Base-by-base conservation (phyloP, 2,888 invertebrate species). In the Cactoblastis cactorum region DNA sequence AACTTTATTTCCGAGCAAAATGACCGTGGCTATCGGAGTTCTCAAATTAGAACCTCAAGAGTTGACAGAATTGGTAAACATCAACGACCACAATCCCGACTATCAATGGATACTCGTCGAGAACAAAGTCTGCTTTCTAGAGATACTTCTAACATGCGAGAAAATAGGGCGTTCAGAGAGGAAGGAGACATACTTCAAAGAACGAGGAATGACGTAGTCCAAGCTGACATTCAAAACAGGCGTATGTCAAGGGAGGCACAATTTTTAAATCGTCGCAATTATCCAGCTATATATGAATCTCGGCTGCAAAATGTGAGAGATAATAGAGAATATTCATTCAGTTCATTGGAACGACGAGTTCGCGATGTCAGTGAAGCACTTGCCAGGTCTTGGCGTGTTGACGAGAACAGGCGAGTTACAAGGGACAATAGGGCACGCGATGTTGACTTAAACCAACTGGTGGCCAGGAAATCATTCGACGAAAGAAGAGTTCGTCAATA, bases 151-250 rank as follows among this genome's bases (percentile, higher is more conserved):
- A 43, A 17, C 28, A 28, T 43, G 15, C 43, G 28, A 1, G 11
- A 32, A 11, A 24, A n/a, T 17, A 28, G 32, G 1, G 28, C 43
- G 5, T 28, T 17, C 28, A 8, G 28, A 2, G 28, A 32, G 32
- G 22, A 9, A 5, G 28, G 43, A 33, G 34, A 49, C 43, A 12
- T 55, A 28, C 45, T 47, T 39, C 48, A 54, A 45, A 47, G 54
- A 50, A 45, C 50, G 46, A 53, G 58, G 39, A 46, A 53, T 52
- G 53, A 57, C 52, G 53, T 55, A 59, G 48, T 32, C 12, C 32
- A n/a, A 8, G 22, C 39, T 12, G 22, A 49, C 19, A 33, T 18
- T 19, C 41, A 33, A 8, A 45, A 49, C 14, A 37, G 24, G 14
- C 45, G 32, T 9, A n/a, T 45, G 15, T 8, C 34, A n/a, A 49